Conservation (phyloP, 2,797 vertebrate species). For the Cyprinella venusta region DNA sequence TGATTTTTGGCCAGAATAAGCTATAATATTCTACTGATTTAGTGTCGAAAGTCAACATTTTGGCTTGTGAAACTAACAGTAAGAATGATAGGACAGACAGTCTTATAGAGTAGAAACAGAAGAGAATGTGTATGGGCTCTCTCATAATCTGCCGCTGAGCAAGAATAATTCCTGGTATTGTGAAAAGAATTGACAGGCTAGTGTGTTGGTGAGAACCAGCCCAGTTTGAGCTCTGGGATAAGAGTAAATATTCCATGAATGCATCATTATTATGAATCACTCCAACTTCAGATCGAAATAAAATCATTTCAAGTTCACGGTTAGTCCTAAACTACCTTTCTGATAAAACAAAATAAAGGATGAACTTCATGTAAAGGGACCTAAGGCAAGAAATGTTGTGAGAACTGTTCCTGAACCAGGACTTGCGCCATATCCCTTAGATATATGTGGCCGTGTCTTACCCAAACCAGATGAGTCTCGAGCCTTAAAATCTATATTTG, state of each 20-base stretch:
- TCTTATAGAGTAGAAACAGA: conserved; percentile 5
- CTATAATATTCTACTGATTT: conserved; percentile 20
- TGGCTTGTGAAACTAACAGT: conserved; percentile 2
- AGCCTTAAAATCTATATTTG: conserved; percentile 41
- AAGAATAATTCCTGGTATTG: neutral
- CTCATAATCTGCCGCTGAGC: neutral
- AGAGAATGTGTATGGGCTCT: neutral
- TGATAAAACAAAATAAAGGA: too few species aligned
- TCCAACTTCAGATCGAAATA: neutral
- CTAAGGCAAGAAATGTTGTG: neutral
- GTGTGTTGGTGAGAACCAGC: neutral
- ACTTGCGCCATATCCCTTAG: conserved; percentile 3
- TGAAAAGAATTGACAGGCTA: neutral
- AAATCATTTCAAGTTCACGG: neutral
- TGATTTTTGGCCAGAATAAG: conserved; percentile 11
- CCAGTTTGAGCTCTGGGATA: neutral
- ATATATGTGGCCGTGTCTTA: conserved; percentile 41
- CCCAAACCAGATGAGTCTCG: conserved; percentile 48
- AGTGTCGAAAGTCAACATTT: conserved; percentile 17
- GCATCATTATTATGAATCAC: neutral
- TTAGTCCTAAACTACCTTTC: too few species aligned
- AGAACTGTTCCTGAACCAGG: neutral
- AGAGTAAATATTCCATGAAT: neutral
- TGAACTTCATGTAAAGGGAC: neutral
- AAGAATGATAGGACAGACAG: neutral